Percentiles rank a stretch among this genome's conserved stretches.
Evolutionary conservation across 2,888 invertebrate genomes (phyloP).

Genomic region (Agriopis aurantiaria): DNA sequence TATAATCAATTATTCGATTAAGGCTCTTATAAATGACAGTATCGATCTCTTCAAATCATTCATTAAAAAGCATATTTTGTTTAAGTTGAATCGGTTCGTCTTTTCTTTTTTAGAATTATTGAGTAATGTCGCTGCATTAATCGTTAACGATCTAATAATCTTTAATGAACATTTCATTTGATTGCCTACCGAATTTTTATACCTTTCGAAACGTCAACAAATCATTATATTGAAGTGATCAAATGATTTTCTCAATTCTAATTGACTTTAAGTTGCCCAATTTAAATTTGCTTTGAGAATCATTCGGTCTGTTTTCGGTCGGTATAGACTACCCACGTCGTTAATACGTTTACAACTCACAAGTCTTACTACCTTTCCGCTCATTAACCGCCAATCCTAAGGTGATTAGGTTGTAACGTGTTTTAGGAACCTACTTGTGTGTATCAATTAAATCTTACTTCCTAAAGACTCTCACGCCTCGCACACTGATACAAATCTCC

Average conservation of each 20-base stretch:
- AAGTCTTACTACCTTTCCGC: conserved; percentile 67
- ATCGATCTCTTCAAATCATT: conserved; percentile 74
- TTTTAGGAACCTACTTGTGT: conserved; percentile 73
- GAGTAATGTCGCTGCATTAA: conserved; percentile 52
- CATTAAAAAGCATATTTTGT: conserved; percentile 61
- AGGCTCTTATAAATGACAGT: conserved; percentile 79
- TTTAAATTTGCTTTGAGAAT: conserved; percentile 39
- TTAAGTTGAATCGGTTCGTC: background rate
- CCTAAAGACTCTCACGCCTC: conserved; percentile 74
- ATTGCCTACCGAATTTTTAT: conserved; percentile 47
- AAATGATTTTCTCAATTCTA: conserved; percentile 50
- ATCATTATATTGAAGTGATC: conserved; percentile 55
- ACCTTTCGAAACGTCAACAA: conserved; percentile 43
- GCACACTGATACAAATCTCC: conserved; percentile 70
- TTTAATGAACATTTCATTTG: conserved; percentile 51
- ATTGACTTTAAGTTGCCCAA: conserved; percentile 36
- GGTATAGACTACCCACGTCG: conserved; percentile 71
- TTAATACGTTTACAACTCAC: conserved; percentile 69
- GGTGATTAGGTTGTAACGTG: conserved; percentile 80
- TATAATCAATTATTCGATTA: conserved; percentile 86
- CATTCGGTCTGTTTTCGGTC: conserved; percentile 33
- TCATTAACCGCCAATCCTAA: conserved; percentile 80
- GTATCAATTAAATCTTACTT: conserved; percentile 79
- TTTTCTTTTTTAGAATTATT: conserved; percentile 49
- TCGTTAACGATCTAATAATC: conserved; percentile 58